Evolutionary conservation across 2,797 vertebrate genomes (phyloP).

Genomic region (Diglossa cyanea): DNA sequence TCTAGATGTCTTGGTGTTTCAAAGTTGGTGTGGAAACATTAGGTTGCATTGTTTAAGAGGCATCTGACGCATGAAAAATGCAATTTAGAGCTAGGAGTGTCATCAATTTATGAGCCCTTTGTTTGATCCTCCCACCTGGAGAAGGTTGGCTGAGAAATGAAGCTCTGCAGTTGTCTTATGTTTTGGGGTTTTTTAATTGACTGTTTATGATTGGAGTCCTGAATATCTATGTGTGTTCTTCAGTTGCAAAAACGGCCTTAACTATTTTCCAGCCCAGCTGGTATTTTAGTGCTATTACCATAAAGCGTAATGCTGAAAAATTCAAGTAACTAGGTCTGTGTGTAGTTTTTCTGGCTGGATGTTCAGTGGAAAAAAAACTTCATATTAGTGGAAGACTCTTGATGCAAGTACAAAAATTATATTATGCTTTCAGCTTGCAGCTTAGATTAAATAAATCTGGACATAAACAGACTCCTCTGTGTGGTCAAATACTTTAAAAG

Average conservation of each 20-base stretch:
- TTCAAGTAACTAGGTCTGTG: background rate
- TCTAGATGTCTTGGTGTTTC: background rate
- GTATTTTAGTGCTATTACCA: background rate
- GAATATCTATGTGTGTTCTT: background rate
- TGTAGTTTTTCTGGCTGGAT: background rate
- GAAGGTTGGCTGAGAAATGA: background rate
- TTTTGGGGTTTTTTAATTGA: accelerated
- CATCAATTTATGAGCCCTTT: background rate
- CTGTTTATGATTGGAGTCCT: background rate
- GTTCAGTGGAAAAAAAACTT: background rate
- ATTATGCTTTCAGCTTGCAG: background rate
- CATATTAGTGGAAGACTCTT: no score
- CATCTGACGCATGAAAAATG: accelerated
- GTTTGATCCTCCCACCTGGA: accelerated
- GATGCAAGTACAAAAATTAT: background rate
- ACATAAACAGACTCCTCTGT: accelerated
- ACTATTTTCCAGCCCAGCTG: background rate
- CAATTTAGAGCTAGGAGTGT: accelerated
- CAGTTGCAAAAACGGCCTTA: background rate
- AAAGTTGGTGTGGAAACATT: accelerated
- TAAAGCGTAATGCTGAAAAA: background rate
- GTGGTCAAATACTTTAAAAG: background rate
- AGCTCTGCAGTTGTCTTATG: accelerated
- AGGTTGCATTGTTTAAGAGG: accelerated
- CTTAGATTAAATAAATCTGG: background rate